Evolutionary conservation across 2,113 vertebrate genomes (phyloP), one percentile per base, ranked within the genome.

Genomic region (Lepus europaeus): DNA sequence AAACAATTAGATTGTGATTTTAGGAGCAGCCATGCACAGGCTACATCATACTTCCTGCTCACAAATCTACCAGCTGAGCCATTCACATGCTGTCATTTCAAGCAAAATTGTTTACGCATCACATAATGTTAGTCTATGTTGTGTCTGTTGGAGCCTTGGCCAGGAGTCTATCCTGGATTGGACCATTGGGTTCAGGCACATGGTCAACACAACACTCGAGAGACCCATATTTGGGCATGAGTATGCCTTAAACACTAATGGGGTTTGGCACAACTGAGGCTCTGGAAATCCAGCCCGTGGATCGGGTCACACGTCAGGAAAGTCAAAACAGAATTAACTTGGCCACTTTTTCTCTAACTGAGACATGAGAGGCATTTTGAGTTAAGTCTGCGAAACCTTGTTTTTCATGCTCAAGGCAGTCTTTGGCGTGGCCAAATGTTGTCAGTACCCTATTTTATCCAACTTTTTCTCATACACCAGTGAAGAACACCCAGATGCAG

Each of bases 71-170:
- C 66, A 87, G 95, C 92, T 78, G 70, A 82, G 85, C 85, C 92
- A 82, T 93, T 97, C 97, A 72, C 92, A 96, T 93, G 78, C 96
- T 96, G 90, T 97, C 95, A 93, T 94, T 84, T 94, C 72, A 96
- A 89, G 93, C 81, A 96, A 92, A 77, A 97, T 95, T 97, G 97
- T 97, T 97, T 95, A 96, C 93, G 87, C 94, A 96, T 97, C 96
- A 94, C 93, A 97, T 96, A 96, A 96, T 86, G 97, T 96, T 93
- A 31, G 97, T 97, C 97, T 97, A 89, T 97, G 97, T 97, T 97
- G 95, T 97, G 97, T 97, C 97, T 97, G 96, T 96, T n/a, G 36
- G 91, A 91, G 77, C 78, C 73, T 95, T 96, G 95, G 97, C 84
- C 8, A 93, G 87, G 84, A 94, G 68, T 92, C 86, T 49, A 33